Evolutionary conservation across 2,888 invertebrate species (phyloP), one percentile per base, ranked within the genome.

Genomic region (Poecilus cupreus): DNA sequence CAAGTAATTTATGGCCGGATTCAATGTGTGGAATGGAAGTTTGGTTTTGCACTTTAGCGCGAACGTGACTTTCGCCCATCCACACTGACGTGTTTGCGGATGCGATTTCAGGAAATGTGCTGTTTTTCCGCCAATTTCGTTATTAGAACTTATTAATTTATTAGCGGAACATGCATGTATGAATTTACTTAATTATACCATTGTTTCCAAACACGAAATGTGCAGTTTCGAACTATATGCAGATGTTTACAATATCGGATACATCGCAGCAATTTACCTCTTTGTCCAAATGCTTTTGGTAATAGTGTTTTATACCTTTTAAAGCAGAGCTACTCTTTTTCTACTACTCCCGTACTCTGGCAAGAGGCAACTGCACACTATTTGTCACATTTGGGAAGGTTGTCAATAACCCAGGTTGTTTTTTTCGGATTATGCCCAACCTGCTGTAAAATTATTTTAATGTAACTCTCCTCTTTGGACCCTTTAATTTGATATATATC

Each of bases 1-100:
- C 37, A 24, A 13, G 68, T 79, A 79, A 79, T 79, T 79, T 79
- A 79, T 68, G 68, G 26, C 64, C 39, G 64, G 46, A 24, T 57
- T 26, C 32, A 78, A 54, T 78, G 60, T 78, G 64, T 78, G 78
- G 60, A 78, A 78, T 78, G 78, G 64, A 26, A 78, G 78, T 78
- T 78, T 78, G 78, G 64, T 78, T 77, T 77, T 64, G 78, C 78
- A 64, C 78, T 78, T 78, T 60, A 46, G 11, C 78, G 64, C 3
- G 57, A 46, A 78, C 78, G 78, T 57, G 64, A 64, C 64, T 77
- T 57, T 74, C 8, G 43, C 20, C 3, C 11, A 18, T 22, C 10
- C 22, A 11, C n/a, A 20, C 60, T 26, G 60, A 60, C 24, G 20
- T 13, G 13, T 11, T 24, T 57, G 57, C 57, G 57, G 11, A 46